A percentile compares a stretch with the other conserved stretches of the same genome.
These are phyloP conservation scores for Sminthurinus aureus DNA, from an alignment of 2,888 invertebrate species.

Conservation along the genomic window DNA sequence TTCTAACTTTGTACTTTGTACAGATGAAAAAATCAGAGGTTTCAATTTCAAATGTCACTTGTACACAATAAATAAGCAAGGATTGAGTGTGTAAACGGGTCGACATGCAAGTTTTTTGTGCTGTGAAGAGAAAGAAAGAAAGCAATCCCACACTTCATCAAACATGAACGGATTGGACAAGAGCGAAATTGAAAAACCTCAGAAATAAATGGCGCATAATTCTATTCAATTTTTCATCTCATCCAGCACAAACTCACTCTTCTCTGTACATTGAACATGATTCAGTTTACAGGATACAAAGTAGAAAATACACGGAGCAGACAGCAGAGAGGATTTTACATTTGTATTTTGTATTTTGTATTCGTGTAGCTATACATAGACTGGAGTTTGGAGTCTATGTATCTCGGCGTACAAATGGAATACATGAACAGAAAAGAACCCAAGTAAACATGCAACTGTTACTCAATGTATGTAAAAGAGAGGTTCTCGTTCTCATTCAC, in stretches of 20 bases:
- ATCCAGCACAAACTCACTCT: not conserved
- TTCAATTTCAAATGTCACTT: too few relatives aligned
- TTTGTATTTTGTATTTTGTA: not conserved
- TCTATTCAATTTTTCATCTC: not conserved
- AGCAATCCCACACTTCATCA: constrained; percentile 8
- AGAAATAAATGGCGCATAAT: constrained; percentile 2
- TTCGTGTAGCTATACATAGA: not conserved
- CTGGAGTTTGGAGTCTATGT: not conserved
- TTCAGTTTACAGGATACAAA: not conserved
- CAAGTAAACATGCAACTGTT: not conserved
- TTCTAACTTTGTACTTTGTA: too few relatives aligned
- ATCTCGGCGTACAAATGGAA: not conserved
- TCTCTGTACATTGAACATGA: not conserved
- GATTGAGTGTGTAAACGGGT: too few relatives aligned
- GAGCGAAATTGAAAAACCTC: constrained; percentile 9
- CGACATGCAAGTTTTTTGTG: too few relatives aligned
- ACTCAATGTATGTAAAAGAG: not conserved
- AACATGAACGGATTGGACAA: not conserved
- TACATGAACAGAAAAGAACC: not conserved
- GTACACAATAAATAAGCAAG: too few relatives aligned
- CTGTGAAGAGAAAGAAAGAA: not conserved
- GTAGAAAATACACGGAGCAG: not conserved
- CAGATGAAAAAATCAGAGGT: too few relatives aligned
- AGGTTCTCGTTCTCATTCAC: not conserved
- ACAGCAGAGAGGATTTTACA: too few relatives aligned